Evolutionary conservation across 2,113 vertebrate genomes (phyloP).

Genomic region (Prinia subflava): DNA sequence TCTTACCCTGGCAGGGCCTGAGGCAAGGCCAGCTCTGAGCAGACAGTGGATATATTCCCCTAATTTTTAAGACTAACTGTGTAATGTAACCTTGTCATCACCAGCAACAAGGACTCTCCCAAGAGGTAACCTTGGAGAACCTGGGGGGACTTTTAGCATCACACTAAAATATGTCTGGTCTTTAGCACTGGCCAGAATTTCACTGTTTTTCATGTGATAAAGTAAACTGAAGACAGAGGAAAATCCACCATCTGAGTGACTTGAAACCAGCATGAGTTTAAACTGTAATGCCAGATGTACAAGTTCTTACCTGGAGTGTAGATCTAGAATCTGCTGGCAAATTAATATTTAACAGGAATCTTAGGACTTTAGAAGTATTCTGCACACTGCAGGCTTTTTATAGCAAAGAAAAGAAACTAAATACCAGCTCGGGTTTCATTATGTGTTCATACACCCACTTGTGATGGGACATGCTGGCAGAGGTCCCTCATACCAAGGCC

Average conservation of each 20-base stretch:
- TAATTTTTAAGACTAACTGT: background rate
- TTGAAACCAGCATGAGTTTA: background rate
- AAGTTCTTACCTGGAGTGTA: background rate
- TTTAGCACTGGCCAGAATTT: background rate
- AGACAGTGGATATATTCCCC: background rate
- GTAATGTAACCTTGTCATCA: background rate
- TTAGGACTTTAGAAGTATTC: background rate
- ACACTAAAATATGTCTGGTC: background rate
- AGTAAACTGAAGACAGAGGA: background rate
- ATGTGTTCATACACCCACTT: accelerated
- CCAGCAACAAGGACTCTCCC: background rate
- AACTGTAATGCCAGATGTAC: background rate
- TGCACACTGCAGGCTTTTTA: background rate
- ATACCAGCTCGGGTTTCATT: background rate
- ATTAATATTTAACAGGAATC: background rate
- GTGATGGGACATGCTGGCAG: background rate
- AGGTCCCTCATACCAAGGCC: background rate
- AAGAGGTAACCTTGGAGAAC: background rate
- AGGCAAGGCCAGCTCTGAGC: background rate
- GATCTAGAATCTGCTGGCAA: background rate
- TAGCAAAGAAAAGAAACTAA: background rate
- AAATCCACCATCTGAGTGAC: background rate
- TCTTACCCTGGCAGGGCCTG: background rate
- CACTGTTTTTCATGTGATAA: background rate
- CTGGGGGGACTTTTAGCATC: background rate